These are phyloP conservation scores for Imbricaverruca yamaguchii DNA, from an alignment of 2,888 invertebrate genomes.

Conservation along the genomic window DNA sequence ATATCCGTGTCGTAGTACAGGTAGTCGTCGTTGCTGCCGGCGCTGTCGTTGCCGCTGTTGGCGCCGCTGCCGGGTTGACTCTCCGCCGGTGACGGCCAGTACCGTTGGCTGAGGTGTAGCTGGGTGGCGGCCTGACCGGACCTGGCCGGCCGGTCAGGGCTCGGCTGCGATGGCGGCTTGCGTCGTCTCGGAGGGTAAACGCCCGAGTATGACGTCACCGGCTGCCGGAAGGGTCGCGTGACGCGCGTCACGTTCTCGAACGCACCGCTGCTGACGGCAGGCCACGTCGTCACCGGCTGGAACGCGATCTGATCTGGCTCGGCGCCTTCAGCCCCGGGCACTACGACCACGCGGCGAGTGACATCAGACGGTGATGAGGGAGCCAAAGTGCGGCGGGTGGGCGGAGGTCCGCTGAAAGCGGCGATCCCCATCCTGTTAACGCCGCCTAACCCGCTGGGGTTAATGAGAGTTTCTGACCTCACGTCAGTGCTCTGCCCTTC, in stretches of 20 bases:
- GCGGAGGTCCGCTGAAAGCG: too few relatives aligned
- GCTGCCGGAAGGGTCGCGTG: background rate
- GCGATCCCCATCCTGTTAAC: background rate
- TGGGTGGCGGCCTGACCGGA: too few relatives aligned
- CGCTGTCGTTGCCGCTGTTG: background rate
- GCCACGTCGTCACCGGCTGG: too few relatives aligned
- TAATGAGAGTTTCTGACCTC: too few relatives aligned
- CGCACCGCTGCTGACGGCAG: background rate
- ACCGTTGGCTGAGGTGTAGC: too few relatives aligned
- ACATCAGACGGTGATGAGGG: background rate
- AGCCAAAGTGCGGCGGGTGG: background rate
- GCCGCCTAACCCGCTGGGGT: background rate
- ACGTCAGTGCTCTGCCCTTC: too few relatives aligned
- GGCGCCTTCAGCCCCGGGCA: background rate
- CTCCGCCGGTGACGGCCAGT: too few relatives aligned
- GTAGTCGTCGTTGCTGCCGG: background rate
- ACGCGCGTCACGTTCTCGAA: background rate
- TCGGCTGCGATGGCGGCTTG: background rate
- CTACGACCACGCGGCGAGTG: background rate
- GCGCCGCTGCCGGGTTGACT: too few relatives aligned
- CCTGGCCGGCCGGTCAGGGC: background rate
- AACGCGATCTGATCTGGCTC: too few relatives aligned
- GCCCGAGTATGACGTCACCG: conserved; percentile 5
- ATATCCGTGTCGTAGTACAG: conserved; percentile 12
- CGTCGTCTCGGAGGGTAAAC: background rate